A percentile compares a stretch with the other conserved stretches of the same genome.
Evolutionary conservation across 1,140 invertebrate species (phyloP).

Genomic region (Leptestheria dahalacensis): DNA sequence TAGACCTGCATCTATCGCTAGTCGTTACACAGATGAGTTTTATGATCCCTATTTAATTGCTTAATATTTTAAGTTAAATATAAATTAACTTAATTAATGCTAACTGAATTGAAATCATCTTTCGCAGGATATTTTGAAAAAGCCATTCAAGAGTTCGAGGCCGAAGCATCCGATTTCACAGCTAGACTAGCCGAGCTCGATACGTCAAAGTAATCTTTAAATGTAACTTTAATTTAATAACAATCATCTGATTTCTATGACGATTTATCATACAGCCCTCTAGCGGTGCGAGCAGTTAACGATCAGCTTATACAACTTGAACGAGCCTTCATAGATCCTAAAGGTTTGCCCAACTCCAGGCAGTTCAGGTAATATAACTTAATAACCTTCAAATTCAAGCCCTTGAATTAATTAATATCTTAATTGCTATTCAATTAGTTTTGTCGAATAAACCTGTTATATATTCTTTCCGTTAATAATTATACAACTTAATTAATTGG

Average conservation of each 20-base stretch:
- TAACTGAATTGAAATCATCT: too few relatives aligned
- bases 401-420: too few relatives aligned
- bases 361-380: conserved; percentile 17
- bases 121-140: conserved; percentile 4
- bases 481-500: too few relatives aligned
- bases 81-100: too few relatives aligned
- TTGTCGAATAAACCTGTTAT: too few relatives aligned
- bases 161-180: not conserved
- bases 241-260: not conserved
- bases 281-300: conserved; percentile 30
- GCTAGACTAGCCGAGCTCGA: not conserved
- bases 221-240: not conserved
- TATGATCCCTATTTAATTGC: too few relatives aligned
- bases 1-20: too few relatives aligned
- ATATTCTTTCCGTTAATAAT: too few relatives aligned
- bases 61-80: too few relatives aligned
- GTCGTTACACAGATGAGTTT: too few relatives aligned
- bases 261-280: conserved; percentile 20
- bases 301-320: conserved; percentile 35
- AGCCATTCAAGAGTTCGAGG: conserved; percentile 1
- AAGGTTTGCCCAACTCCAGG: conserved; percentile 26
- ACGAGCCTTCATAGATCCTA: conserved; percentile 31
- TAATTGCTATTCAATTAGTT: too few relatives aligned
- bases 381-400: not conserved
- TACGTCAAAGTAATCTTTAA: not conserved